Conservation (phyloP, 2,797 vertebrate species). For the Carduelis carduelis region DNA sequence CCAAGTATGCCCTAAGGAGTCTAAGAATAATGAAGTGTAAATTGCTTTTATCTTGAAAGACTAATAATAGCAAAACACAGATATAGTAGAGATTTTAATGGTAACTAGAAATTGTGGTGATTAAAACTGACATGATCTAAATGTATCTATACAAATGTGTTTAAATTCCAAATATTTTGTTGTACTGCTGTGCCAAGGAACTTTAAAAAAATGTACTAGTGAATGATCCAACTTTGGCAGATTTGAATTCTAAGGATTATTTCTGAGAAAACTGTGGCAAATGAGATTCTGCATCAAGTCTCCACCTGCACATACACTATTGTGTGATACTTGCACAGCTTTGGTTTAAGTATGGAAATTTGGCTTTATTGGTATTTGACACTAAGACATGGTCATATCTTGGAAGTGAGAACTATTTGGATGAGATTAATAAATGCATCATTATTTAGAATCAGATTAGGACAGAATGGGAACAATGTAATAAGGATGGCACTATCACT, state of each 20-base stretch:
- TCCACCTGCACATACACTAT: background rate
- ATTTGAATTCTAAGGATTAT: background rate
- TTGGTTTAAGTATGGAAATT: background rate
- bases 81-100: background rate
- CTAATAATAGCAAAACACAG: background rate
- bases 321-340: background rate
- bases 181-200: background rate
- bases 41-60: background rate
- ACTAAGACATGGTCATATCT: background rate
- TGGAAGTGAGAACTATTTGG: background rate
- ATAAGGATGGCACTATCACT: background rate
- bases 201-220: background rate
- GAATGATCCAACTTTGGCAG: background rate
- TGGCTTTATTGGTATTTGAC: background rate
- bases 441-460: background rate
- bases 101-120: background rate
- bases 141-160: background rate
- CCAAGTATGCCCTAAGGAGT: background rate
- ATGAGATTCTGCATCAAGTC: background rate
- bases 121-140: conserved; percentile 14
- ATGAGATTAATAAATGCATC: background rate
- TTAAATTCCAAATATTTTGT: background rate
- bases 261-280: background rate
- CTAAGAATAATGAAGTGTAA: background rate
- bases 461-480: background rate